These are phyloP conservation scores for Dryocosmus kuriphilus DNA, from an alignment of 2,888 invertebrate genomes.

Conservation along the genomic window DNA sequence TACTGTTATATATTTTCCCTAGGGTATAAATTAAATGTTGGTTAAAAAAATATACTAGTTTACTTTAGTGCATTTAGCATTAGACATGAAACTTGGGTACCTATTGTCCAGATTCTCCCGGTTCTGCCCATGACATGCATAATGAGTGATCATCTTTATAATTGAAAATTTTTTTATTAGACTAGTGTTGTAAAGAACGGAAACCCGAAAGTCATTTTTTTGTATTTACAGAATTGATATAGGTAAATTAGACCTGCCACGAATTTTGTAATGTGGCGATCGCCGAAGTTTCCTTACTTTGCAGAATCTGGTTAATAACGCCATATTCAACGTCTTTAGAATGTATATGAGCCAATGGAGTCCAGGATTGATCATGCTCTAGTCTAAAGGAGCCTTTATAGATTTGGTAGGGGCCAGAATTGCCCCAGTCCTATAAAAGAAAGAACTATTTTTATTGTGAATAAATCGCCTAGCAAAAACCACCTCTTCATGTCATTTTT, in stretches of 20 bases:
- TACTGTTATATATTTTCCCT: neutral
- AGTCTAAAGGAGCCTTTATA: constrained; percentile 84
- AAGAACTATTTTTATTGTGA: constrained; percentile 41
- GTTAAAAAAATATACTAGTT: too few relatives aligned
- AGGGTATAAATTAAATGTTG: too few relatives aligned
- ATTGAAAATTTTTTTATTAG: neutral
- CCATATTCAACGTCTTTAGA: constrained; percentile 70
- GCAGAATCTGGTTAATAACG: constrained; percentile 59
- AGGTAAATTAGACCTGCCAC: neutral
- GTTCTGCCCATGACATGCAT: neutral
- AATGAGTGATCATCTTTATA: neutral
- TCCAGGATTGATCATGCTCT: constrained; percentile 86
- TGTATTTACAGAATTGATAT: neutral
- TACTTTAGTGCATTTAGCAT: too few relatives aligned
- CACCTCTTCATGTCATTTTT: neutral
- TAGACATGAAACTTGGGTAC: too few relatives aligned
- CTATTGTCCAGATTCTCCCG: too few relatives aligned
- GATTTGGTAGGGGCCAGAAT: constrained; percentile 79
- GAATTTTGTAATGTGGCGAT: constrained; percentile 45
- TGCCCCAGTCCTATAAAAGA: constrained; percentile 84
- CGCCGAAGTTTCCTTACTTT: constrained; percentile 51
- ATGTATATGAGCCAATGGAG: constrained; percentile 79
- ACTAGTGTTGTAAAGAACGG: neutral
- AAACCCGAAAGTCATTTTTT: neutral
- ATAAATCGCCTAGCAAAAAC: constrained; percentile 67